Evolutionary conservation across 2,113 vertebrate species (phyloP), one percentile per base, ranked within the genome.

Genomic region (Calypte anna): DNA sequence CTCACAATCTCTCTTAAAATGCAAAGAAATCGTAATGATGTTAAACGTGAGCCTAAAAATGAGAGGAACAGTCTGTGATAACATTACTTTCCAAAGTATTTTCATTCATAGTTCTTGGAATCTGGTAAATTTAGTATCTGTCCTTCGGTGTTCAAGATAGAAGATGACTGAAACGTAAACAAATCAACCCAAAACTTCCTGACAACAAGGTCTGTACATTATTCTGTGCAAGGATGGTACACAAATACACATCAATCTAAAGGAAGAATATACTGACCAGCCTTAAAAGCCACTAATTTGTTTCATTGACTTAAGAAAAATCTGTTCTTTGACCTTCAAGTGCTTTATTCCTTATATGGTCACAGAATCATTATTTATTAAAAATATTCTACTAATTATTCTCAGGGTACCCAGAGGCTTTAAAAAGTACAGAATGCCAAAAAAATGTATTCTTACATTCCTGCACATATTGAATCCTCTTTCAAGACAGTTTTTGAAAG

Each of bases 241-340:
- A 81, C 44, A 81, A 90, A 77, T 21, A 73, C 40, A 93, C 17
- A 64, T 44, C 27, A 57, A 57, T 17, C 33, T 67, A 63, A 94
- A 88, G 72, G 63, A 88, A 72, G 55, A 88, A 54, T 18, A 53
- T 18, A 14, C 27, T n/a, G 64, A 25, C 46, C 50, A 83, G 53
- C 50, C 69, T 58, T 40, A 31, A 82, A 88, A 85, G 14, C 17
- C 77, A 59, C 40, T 51, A 21, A 76, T 76, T 73, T 67, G 18
- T 70, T 95, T 82, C 66, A 95, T 55, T 0, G 0, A 81, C 80
- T 78, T 22, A 33, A 23, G 40, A 57, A 70, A 91, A 84, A 86
- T 40, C 73, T 66, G 61, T 68, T 88, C n/a, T 72, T 91, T 94
- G 95, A 94, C 84, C 78, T 94, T 94, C 77, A 88, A 74, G 23